Evolutionary conservation across 2,888 invertebrate genomes (phyloP), one percentile per base, ranked within the genome.

Genomic region (Norana najaformis): DNA sequence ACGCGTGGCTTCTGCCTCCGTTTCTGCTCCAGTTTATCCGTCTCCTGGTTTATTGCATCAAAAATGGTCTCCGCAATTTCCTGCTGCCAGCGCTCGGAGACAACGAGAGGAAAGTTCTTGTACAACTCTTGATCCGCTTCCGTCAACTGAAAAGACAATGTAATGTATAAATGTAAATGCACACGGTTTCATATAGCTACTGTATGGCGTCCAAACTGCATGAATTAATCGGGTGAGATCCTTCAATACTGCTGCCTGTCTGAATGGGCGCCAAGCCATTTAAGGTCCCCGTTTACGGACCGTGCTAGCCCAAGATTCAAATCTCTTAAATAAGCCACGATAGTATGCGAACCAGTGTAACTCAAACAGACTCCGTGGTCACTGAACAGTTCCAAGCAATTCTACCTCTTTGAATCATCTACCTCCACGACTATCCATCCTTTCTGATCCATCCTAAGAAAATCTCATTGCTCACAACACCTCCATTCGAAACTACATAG

Each of bases 61-160:
- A 99, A 99, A 91, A 99, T 98, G 0, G 99, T 99, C 96, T 99
- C 99, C 2, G 99, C 97, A 20, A 99, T 98, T 96, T 99, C 99
- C 92, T 97, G 97, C 95, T 99, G 99, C 99, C 99, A 99, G 95
- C 99, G 96, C 95, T 99, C 99, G 1, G 99, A 99, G 95, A 99
- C 99, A 92, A 98, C 98, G 93, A 99, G 96, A 90, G 99, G 98
- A 95, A 99, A 99, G 95, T 99, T 98, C 95, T 98, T 98, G 96
- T 99, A 99, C 93, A 99, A 96, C 94, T 99, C 99, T 95, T 99
- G 99, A 95, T 99, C 99, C 4, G 97, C 96, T 93, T 99, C 99
- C 11, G 98, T 97, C 94, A 99, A 95, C 97, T 97, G 93, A 69
- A 92, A 90, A 41, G 39, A 82, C 35, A 53, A 89, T 20, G 47